Evolutionary conservation across 2,888 invertebrate genomes (phyloP).

Genomic region (Fissipunctia ypsillon): DNA sequence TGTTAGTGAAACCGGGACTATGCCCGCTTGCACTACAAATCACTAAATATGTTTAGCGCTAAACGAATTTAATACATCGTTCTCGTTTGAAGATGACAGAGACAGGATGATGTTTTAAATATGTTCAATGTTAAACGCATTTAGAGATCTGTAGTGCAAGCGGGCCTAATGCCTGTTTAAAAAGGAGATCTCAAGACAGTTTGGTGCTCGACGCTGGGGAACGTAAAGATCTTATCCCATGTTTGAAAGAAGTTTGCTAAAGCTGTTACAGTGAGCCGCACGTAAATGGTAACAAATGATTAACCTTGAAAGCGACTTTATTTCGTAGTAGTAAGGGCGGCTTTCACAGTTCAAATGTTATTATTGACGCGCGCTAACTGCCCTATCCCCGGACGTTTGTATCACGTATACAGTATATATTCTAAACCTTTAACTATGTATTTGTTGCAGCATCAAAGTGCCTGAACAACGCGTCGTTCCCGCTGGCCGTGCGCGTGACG

Average conservation of each 20-base stretch:
- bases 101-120: too few species aligned
- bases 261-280: background rate
- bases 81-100: background rate
- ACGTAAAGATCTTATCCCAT: background rate
- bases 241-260: background rate
- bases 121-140: too few species aligned
- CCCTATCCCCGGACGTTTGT: too few species aligned
- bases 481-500: conserved; percentile 48
- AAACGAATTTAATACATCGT: background rate
- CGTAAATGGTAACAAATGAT: background rate
- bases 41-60: background rate
- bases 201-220: too few species aligned
- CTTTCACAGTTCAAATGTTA: too few species aligned
- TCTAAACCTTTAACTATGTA: background rate
- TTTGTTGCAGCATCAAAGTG: conserved; percentile 73
- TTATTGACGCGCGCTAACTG: too few species aligned
- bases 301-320: background rate
- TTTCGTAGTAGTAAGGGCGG: background rate
- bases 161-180: background rate
- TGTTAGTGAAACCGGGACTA: too few species aligned
- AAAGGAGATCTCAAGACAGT: background rate
- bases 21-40: background rate
- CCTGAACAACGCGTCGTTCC: conserved; percentile 58
- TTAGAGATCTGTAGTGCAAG: background rate
- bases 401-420: background rate